Conservation (phyloP, 2,113 vertebrate genomes). For the Syrrhaptes paradoxus region DNA sequence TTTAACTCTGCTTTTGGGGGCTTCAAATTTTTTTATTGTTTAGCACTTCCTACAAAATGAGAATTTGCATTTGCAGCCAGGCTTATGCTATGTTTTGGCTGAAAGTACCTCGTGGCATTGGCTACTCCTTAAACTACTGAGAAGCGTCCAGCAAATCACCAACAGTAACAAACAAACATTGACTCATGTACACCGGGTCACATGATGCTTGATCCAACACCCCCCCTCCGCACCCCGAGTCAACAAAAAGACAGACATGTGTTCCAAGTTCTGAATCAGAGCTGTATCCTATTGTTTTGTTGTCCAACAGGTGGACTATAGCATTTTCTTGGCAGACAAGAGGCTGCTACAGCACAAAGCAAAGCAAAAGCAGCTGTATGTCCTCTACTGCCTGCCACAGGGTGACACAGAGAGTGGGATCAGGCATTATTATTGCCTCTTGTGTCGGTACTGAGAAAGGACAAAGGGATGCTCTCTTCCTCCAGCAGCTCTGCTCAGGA, state of each 20-base stretch:
- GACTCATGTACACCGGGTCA: not conserved
- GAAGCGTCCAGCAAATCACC: not conserved
- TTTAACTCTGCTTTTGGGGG: not conserved
- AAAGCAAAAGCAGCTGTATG: not conserved
- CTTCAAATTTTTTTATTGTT: not conserved
- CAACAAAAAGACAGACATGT: not conserved
- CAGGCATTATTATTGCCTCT: not conserved
- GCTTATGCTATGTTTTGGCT: not conserved
- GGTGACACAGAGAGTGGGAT: not conserved
- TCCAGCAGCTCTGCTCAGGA: not conserved
- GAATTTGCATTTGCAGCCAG: not conserved
- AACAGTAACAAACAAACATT: not conserved
- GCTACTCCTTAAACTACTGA: not conserved
- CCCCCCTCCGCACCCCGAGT: rapidly evolving
- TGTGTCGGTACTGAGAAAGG: not conserved
- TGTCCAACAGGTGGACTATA: not conserved
- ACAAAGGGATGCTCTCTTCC: not conserved
- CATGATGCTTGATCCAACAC: not conserved
- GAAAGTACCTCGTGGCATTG: not conserved
- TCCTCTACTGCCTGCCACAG: not conserved
- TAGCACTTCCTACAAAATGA: not conserved
- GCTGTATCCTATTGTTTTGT: not conserved
- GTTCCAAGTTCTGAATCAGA: not conserved
- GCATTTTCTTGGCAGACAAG: not conserved
- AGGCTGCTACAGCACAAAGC: not conserved